Percentiles rank a stretch among this genome's conserved stretches.
Conservation (phyloP, 1,140 invertebrate genomes). For the Lordiphosa collinella region DNA sequence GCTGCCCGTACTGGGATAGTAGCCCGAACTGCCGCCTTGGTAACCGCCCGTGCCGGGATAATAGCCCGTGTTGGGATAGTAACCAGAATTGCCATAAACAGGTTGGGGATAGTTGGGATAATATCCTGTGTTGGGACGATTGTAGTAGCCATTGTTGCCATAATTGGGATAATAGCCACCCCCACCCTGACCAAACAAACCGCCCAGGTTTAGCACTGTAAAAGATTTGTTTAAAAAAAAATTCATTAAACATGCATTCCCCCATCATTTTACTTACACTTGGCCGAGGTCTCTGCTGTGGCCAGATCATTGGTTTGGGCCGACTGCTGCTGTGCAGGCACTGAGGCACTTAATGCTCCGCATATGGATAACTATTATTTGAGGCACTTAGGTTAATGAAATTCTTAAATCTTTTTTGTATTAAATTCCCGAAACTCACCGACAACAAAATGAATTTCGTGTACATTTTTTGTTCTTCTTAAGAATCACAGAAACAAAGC, state of each 20-base stretch:
- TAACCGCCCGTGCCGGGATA: conserved; percentile 20
- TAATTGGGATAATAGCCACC: conserved; percentile 51
- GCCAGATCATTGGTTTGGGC: conserved; percentile 38
- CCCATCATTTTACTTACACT: conserved; percentile 34
- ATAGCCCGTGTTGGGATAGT: conserved; percentile 32
- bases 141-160: conserved; percentile 26
- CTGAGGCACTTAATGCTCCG: conserved; percentile 21
- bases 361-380: conserved; percentile 23
- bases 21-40: conserved; percentile 4
- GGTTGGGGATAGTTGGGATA: conserved; percentile 25
- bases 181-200: conserved; percentile 23
- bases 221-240: not conserved
- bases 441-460: not conserved
- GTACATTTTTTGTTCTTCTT: not conserved
- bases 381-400: not conserved
- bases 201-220: conserved; percentile 62
- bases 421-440: not conserved
- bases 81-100: conserved; percentile 14
- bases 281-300: conserved; percentile 64
- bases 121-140: not conserved
- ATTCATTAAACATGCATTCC: not conserved
- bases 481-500: conserved; percentile 10
- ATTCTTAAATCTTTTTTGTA: not conserved
- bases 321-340: conserved; percentile 11
- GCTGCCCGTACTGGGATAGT: conserved; percentile 30